Evolutionary conservation across 2,797 vertebrate genomes (phyloP), one percentile per base, ranked within the genome.

Genomic region (Dermochelys coriacea): DNA sequence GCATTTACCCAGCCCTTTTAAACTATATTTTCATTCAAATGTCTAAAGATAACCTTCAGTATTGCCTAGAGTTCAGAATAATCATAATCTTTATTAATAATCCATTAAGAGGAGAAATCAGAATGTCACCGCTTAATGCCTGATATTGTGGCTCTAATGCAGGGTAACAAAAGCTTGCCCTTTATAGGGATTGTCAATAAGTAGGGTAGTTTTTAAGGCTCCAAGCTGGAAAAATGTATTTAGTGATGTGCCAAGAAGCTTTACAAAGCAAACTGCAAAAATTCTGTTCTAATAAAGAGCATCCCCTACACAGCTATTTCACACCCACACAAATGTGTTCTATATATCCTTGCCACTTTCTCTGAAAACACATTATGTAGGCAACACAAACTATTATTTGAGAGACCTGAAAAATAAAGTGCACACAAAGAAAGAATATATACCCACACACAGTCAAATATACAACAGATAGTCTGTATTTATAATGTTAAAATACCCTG

Each of bases 321-420:
- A 91, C 75, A 82, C 80, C 90, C 91, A 93, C 94, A 85, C 84
- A 91, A 94, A 14, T 47, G 91, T 79, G 1, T n/a, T 93, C 55
- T 93, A 12, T 8, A 34, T 91, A 90, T 52, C 86, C 55, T 87
- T 57, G 79, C 86, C 82, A 79, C 45, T 64, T 95, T 85, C 86
- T 89, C 71, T 77, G 61, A 88, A 94, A 92, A 89, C 29, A 51
- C 45, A 89, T 10, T 77, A 90, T 0, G 91, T 93, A 93, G 95
- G 88, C 90, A 95, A 79, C 54, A 80, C 47, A 90, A 91, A 86
- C 64, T 87, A 86, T 61, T 91, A 77, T 64, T 87, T 88, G 94
- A 81, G 74, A 41, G 78, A 88, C 54, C 12, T 86, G 85, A 94
- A 85, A 41, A 88, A 77, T 71, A 84, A 87, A 61, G 59, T 16